These are phyloP conservation scores for Anadara kagoshimensis DNA, from an alignment of 1,140 invertebrate genomes.

Conservation along the genomic window DNA sequence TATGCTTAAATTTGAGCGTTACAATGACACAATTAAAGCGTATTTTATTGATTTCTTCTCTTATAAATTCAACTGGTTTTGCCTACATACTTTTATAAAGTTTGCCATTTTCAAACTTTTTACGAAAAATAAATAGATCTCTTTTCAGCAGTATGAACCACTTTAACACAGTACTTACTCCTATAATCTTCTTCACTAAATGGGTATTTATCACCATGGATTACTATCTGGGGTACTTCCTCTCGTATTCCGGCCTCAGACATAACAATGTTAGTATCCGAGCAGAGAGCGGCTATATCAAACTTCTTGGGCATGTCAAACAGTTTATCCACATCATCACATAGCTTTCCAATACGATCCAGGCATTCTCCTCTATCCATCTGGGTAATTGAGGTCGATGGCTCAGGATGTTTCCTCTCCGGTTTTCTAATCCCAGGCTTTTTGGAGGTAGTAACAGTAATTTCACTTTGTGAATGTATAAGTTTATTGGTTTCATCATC, in stretches of 20 bases:
- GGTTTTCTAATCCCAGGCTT: not conserved
- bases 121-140: too few relatives aligned
- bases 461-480: not conserved
- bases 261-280: constrained; percentile 41
- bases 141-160: too few relatives aligned
- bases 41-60: too few relatives aligned
- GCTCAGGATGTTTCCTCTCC: not conserved
- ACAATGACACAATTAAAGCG: too few relatives aligned
- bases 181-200: too few relatives aligned
- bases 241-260: constrained; percentile 23
- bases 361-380: constrained; percentile 14
- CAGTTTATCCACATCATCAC: constrained; percentile 60
- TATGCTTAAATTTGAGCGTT: too few relatives aligned
- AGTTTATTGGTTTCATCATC: not conserved
- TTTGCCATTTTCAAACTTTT: too few relatives aligned
- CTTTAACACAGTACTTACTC: too few relatives aligned
- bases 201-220: too few relatives aligned
- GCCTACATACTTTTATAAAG: too few relatives aligned
- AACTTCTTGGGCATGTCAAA: constrained; percentile 46
- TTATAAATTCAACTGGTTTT: too few relatives aligned
- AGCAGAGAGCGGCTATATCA: constrained; percentile 36
- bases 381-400: constrained; percentile 1
- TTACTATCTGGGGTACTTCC: constrained; percentile 10
- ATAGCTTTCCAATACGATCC: constrained; percentile 26
- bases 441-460: not conserved